Conservation (phyloP, 2,888 invertebrate genomes). For the Cephalotes varians region DNA sequence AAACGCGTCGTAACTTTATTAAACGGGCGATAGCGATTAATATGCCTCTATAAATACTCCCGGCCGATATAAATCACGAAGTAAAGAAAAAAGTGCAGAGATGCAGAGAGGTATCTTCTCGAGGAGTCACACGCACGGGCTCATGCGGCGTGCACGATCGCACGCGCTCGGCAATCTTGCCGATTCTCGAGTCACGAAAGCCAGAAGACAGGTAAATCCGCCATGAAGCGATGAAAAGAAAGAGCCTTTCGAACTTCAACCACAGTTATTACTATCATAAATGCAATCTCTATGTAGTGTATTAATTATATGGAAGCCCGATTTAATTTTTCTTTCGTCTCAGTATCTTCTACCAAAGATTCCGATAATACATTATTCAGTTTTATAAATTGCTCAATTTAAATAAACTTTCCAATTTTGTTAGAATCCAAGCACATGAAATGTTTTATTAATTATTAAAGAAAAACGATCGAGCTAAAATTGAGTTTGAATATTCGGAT, state of each 20-base stretch:
- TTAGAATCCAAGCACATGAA: neutral
- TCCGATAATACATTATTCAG: neutral
- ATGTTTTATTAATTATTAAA: neutral
- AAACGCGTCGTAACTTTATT: constrained; percentile 47
- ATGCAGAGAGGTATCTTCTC: constrained; percentile 33
- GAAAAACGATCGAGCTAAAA: neutral
- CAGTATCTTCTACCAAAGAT: neutral
- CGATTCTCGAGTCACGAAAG: constrained; percentile 56
- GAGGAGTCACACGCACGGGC: constrained; percentile 63
- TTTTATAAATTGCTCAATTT: neutral
- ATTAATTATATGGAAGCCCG: constrained; percentile 9
- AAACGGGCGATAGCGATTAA: constrained; percentile 51
- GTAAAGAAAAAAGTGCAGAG: constrained; percentile 36
- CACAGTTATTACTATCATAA: neutral
- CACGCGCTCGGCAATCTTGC: constrained; percentile 51
- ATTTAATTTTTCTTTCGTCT: constrained; percentile 4
- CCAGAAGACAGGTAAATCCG: constrained; percentile 19
- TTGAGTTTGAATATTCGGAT: neutral
- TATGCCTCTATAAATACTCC: constrained; percentile 68
- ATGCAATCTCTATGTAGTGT: neutral
- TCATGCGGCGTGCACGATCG: constrained; percentile 69
- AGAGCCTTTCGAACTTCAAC: neutral
- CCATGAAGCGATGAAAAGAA: constrained; percentile 29
- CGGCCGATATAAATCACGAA: constrained; percentile 36
- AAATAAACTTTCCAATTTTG: neutral